A percentile compares a stretch with the other conserved stretches of the same genome.
Evolutionary conservation across 2,888 invertebrate genomes (phyloP).

Genomic region (Baccha elongata): DNA sequence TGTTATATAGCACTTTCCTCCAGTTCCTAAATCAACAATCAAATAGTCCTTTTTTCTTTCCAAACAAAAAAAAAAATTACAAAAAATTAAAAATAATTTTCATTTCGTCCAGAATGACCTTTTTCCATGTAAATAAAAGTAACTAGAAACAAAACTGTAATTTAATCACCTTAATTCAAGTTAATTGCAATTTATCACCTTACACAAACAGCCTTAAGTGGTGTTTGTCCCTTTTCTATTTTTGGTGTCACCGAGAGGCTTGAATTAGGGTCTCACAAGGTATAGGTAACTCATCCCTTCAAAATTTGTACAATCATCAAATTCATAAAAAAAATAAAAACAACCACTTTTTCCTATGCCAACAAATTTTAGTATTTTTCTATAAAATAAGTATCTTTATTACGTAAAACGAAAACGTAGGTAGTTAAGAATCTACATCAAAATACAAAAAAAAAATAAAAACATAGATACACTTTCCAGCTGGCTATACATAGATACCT

Average conservation of each 20-base stretch:
- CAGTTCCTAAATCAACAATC: neutral
- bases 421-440: neutral
- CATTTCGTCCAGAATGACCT: neutral
- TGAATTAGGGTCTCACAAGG: neutral
- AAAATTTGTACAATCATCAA: neutral
- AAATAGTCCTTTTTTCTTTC: neutral
- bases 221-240: conserved; percentile 22
- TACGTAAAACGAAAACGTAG: conserved; percentile 41
- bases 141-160: conserved; percentile 10
- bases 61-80: neutral
- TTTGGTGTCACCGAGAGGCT: conserved; percentile 21
- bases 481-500: neutral
- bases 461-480: conserved; percentile 22
- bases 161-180: conserved; percentile 41
- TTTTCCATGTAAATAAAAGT: neutral
- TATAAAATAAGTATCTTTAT: conserved; percentile 20
- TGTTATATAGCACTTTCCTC: too few relatives aligned
- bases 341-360: neutral
- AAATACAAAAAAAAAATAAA: neutral
- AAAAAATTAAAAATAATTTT: neutral
- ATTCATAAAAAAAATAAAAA: too few relatives aligned
- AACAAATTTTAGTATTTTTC: neutral
- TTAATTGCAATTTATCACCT: conserved; percentile 61
- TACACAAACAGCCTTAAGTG: conserved; percentile 38
- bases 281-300: neutral